phyloP scores from a whole-genome alignment of 1,140 invertebrate species.

The Ectropis grisescens region DNA sequence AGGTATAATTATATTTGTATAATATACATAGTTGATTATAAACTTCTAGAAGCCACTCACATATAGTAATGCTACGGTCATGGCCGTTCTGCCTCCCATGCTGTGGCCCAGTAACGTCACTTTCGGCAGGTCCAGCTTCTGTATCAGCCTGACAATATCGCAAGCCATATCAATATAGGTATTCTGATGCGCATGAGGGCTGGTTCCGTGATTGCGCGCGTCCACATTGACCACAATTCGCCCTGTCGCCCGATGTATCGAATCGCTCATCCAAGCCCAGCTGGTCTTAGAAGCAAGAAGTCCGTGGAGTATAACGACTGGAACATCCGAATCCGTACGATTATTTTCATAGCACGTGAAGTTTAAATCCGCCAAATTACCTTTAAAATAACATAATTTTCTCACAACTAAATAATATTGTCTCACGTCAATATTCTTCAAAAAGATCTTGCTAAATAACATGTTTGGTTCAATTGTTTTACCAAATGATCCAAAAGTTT shows the following conservation, averaged over 20 bases:
- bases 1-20: no score
- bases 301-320: conserved; percentile 87
- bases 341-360: no score
- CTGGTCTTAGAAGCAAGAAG: conserved; percentile 89
- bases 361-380: no score
- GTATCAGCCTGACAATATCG: conserved; percentile 79
- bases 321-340: no score
- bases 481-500: no score
- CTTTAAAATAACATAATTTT: no score
- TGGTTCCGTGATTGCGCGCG: conserved; percentile 92
- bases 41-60: no score
- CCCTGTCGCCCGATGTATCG: conserved; percentile 13
- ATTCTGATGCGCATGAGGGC: conserved; percentile 80
- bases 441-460: no score
- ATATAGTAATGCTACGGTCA: conserved; percentile 82
- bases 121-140: conserved; percentile 73
- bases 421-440: no score
- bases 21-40: no score
- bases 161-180: conserved; percentile 79
- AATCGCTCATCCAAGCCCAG: conserved; percentile 71
- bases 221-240: conserved; percentile 77
- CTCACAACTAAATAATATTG: no score
- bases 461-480: no score
- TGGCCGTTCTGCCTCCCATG: conserved; percentile 91
- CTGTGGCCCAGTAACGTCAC: conserved; percentile 88